Conservation (phyloP, 1,140 invertebrate genomes). For the Aphaenogaster rudis region DNA sequence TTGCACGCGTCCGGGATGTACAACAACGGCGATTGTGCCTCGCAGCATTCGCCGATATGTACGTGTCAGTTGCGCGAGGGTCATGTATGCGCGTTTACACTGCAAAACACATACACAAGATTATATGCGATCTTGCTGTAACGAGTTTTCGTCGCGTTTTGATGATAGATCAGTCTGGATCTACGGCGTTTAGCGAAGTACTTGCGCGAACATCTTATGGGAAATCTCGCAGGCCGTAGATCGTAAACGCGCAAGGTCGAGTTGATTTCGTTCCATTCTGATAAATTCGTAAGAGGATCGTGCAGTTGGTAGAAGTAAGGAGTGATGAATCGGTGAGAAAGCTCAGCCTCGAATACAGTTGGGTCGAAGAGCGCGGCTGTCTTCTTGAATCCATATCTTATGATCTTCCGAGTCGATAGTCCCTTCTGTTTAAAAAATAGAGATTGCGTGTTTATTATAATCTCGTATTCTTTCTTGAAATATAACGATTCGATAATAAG, state of each 20-base stretch:
- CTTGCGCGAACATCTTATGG: background rate
- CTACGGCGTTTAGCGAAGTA: background rate
- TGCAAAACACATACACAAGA: background rate
- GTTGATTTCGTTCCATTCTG: conserved; percentile 10
- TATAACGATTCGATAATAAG: background rate
- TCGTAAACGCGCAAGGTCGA: conserved; percentile 8
- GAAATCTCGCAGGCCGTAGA: conserved; percentile 6
- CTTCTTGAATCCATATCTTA: background rate
- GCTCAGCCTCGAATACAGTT: background rate
- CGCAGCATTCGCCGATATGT: background rate
- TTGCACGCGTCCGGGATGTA: conserved; percentile 44
- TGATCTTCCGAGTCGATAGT: background rate
- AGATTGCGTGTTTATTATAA: background rate
- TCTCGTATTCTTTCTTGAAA: background rate
- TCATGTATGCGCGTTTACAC: background rate
- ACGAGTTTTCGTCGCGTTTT: conserved; percentile 30
- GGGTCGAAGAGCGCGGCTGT: background rate
- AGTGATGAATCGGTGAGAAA: background rate
- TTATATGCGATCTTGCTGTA: background rate
- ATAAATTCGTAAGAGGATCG: background rate
- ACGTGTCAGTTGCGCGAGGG: background rate
- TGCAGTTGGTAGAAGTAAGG: background rate
- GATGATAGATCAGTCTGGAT: background rate
- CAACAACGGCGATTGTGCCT: conserved; percentile 42
- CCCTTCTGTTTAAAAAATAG: background rate